Conservation (phyloP, 2,888 invertebrate species). For the Frankliniella fusca region DNA sequence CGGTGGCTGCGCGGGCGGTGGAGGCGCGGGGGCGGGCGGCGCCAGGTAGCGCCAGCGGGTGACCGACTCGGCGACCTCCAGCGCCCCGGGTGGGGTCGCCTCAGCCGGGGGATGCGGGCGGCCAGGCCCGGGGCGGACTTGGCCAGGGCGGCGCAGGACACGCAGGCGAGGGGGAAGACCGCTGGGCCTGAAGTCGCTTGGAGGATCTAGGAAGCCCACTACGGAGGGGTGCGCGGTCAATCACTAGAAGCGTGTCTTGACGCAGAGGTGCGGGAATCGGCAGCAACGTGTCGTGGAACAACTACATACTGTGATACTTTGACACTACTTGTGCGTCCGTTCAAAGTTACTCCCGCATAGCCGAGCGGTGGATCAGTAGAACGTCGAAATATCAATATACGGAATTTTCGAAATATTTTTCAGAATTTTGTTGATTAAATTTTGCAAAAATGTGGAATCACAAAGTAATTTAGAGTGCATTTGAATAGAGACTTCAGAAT, state of each 20-base stretch:
- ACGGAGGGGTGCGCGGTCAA: background rate
- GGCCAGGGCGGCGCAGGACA: background rate
- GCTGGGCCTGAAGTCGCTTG: background rate
- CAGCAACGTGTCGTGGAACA: too few species aligned
- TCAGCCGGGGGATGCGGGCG: background rate
- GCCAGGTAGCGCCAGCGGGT: background rate
- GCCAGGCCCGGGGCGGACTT: background rate
- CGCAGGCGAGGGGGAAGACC: background rate
- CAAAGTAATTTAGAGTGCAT: too few species aligned
- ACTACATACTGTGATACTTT: too few species aligned
- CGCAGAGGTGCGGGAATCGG: too few species aligned
- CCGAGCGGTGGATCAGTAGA: too few species aligned
- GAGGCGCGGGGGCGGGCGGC: background rate
- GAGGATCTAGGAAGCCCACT: background rate
- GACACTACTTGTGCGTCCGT: too few species aligned
- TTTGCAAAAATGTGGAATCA: too few species aligned
- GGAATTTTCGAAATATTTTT: too few species aligned
- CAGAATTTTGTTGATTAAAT: too few species aligned
- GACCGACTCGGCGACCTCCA: background rate
- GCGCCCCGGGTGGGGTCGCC: background rate
- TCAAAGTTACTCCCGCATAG: too few species aligned
- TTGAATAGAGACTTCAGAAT: too few species aligned
- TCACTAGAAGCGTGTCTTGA: background rate
- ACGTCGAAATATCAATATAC: too few species aligned
- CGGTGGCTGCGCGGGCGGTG: background rate